Percentiles rank a stretch among this genome's conserved stretches.
Evolutionary conservation across 2,113 vertebrate genomes (phyloP).

Genomic region (Spermophilus dauricus): DNA sequence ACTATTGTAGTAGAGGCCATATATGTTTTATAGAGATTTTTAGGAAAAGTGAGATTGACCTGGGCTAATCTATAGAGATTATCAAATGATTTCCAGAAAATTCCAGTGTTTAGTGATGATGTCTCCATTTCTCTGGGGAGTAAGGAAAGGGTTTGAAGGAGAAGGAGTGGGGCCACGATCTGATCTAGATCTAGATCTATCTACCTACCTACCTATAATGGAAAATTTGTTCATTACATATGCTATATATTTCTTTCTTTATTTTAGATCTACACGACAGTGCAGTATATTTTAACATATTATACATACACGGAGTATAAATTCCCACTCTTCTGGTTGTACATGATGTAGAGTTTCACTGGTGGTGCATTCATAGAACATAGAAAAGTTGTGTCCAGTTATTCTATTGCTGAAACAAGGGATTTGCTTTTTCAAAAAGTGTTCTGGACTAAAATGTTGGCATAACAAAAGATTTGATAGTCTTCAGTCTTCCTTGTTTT

Average conservation of each 20-base stretch:
- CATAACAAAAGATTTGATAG: not conserved
- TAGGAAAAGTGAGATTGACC: not conserved
- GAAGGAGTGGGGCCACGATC: not conserved
- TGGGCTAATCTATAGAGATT: not conserved
- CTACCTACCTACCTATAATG: too few relatives aligned
- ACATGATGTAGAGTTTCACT: too few relatives aligned
- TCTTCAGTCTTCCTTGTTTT: not conserved
- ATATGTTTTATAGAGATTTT: not conserved
- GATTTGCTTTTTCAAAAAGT: not conserved
- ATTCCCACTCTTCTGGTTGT: too few relatives aligned
- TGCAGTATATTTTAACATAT: too few relatives aligned
- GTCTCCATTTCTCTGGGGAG: not conserved
- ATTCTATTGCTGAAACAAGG: not conserved
- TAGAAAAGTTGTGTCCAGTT: too few relatives aligned
- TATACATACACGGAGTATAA: too few relatives aligned
- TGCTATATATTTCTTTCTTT: conserved; percentile 25
- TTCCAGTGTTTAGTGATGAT: not conserved
- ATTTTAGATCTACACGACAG: too few relatives aligned
- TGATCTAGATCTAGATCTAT: not conserved
- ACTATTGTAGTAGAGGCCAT: not conserved
- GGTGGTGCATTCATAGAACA: too few relatives aligned
- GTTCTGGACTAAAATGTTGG: not conserved
- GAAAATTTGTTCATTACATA: not conserved
- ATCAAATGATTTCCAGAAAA: not conserved
- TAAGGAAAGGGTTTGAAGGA: not conserved